phyloP scores from a whole-genome alignment of 2,888 invertebrate species.

The Pocota personata region DNA sequence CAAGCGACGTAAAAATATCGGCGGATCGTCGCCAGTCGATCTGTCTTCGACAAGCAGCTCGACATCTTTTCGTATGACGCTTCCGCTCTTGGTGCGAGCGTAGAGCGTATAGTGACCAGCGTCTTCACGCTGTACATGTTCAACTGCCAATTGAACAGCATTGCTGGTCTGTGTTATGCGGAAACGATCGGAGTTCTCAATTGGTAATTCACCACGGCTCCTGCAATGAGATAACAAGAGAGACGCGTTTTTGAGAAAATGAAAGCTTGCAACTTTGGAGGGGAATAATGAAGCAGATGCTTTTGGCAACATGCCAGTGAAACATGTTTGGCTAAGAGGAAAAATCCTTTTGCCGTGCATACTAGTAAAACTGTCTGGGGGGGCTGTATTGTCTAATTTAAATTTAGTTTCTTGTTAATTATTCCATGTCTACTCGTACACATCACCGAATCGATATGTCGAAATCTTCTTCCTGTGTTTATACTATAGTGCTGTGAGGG shows the following conservation, averaged over 20 bases:
- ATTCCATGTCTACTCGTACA: constrained; percentile 14
- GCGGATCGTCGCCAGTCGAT: constrained; percentile 88
- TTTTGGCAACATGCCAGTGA: constrained; percentile 14
- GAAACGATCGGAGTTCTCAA: constrained; percentile 87
- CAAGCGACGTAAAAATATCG: constrained; percentile 92
- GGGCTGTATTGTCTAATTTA: neutral
- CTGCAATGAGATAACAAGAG: constrained; percentile 77
- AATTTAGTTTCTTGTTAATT: constrained; percentile 27
- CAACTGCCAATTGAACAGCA: constrained; percentile 89
- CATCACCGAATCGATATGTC: constrained; percentile 5
- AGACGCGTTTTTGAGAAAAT: neutral
- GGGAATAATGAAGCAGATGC: neutral
- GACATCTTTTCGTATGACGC: constrained; percentile 83
- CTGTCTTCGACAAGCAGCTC: constrained; percentile 85
- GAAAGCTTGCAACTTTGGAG: constrained; percentile 14
- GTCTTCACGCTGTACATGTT: constrained; percentile 88
- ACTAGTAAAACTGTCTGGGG: neutral
- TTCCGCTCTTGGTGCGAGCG: constrained; percentile 85
- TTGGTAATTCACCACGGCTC: constrained; percentile 85
- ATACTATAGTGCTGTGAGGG: neutral
- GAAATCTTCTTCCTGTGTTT: constrained; percentile 47
- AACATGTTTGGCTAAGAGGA: neutral
- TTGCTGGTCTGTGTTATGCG: constrained; percentile 84
- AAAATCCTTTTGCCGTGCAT: neutral
- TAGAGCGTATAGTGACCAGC: constrained; percentile 90